Evolutionary conservation across 1,140 invertebrate genomes (phyloP).

Genomic region (Teleogryllus occipitalis): DNA sequence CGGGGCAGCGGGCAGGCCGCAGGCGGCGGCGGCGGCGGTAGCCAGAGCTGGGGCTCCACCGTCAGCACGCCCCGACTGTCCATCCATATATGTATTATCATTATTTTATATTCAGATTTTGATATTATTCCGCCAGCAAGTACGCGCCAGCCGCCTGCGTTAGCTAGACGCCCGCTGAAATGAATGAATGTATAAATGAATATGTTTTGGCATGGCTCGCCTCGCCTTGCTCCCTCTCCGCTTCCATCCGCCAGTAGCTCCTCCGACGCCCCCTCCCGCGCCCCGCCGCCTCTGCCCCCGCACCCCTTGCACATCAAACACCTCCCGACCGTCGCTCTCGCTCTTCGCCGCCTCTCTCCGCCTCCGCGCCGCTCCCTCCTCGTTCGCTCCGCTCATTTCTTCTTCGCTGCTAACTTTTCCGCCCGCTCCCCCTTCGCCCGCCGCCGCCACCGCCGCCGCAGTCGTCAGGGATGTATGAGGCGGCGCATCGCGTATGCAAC

Average conservation of each 20-base stretch:
- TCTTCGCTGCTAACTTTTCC: background rate
- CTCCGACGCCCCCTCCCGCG: background rate
- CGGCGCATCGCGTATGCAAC: background rate
- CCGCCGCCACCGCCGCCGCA: slow-evolving; percentile 22
- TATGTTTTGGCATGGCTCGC: slow-evolving; percentile 21
- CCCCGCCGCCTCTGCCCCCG: background rate
- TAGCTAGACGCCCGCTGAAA: slow-evolving; percentile 15
- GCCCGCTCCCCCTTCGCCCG: slow-evolving; percentile 22
- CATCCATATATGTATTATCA: slow-evolving; percentile 22
- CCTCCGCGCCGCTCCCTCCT: background rate
- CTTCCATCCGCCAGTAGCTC: background rate
- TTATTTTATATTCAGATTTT: slow-evolving; percentile 22
- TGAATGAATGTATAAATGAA: slow-evolving; percentile 23
- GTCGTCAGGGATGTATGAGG: background rate
- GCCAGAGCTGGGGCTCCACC: background rate
- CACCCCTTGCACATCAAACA: slow-evolving; percentile 1
- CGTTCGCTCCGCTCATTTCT: slow-evolving; percentile 29
- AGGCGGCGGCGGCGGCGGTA: no score
- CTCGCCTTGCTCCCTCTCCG: background rate
- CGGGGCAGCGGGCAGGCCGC: no score
- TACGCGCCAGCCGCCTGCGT: background rate
- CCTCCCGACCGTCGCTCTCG: background rate
- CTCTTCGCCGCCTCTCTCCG: background rate
- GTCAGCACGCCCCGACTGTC: background rate
- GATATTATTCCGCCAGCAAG: slow-evolving; percentile 17